Percentiles rank a stretch among this genome's conserved stretches.
Evolutionary conservation across 2,113 vertebrate species (phyloP).

Genomic region (Galbula dea): DNA sequence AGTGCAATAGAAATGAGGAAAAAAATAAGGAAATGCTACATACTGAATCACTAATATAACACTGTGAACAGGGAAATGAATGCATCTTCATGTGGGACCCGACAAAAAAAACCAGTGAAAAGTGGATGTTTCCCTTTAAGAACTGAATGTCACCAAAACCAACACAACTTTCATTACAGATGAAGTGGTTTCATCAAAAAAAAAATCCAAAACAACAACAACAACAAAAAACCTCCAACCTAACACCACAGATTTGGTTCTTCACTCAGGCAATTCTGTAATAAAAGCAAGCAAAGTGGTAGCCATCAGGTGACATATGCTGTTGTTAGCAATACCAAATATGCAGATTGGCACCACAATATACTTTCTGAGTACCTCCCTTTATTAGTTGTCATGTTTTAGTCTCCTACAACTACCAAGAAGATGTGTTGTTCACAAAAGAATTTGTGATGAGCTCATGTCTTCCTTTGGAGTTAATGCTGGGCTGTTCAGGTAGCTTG

Average conservation of each 20-base stretch:
- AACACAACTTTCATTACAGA: not conserved
- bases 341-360: not conserved
- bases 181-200: not conserved
- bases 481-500: not conserved
- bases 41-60: not conserved
- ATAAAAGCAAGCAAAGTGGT: not conserved
- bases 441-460: not conserved
- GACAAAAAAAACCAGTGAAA: not conserved
- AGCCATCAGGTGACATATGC: not conserved
- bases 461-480: not conserved
- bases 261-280: not conserved
- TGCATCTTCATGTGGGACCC: not conserved
- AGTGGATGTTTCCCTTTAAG: not conserved
- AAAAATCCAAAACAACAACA: not conserved
- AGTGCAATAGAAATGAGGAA: not conserved
- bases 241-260: fast-evolving
- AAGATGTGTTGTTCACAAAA: not conserved
- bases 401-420: not conserved
- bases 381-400: not conserved
- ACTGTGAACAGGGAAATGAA: not conserved
- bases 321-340: not conserved
- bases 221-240: too few species aligned
- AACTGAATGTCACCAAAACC: not conserved
- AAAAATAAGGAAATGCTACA: not conserved
- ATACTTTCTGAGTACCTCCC: not conserved